Percentiles rank a stretch among this genome's conserved stretches.
phyloP scores from a whole-genome alignment of 2,113 vertebrate species.

The rat (Rattus norvegicus) region DNA sequence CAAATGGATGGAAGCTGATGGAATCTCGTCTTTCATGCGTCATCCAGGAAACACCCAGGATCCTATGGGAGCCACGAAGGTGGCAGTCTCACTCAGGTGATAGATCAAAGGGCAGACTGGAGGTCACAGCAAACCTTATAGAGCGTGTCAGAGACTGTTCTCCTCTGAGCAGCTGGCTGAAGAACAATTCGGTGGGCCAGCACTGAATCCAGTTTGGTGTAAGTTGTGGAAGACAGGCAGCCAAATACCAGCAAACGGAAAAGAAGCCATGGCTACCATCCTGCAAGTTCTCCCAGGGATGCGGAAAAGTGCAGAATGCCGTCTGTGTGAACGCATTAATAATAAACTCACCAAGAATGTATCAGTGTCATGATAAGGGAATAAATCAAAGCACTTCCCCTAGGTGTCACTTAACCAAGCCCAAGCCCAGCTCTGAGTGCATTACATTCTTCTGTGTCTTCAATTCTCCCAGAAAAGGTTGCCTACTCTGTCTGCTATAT shows the following conservation, averaged over 20 bases:
- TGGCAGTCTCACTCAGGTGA: background rate
- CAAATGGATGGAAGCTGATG: background rate
- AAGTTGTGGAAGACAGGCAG: background rate
- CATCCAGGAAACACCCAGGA: background rate
- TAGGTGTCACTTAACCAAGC: background rate
- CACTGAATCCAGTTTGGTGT: background rate
- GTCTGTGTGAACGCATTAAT: background rate
- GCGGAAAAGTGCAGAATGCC: background rate
- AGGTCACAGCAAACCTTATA: fast-evolving
- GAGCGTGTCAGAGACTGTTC: background rate
- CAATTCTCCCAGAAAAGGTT: background rate
- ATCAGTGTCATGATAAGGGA: background rate
- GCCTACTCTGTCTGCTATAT: background rate
- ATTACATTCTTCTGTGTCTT: background rate
- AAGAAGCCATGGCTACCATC: background rate
- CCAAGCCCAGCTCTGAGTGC: background rate
- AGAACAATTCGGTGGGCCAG: background rate
- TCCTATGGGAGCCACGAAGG: background rate
- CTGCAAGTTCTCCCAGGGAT: background rate
- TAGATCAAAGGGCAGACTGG: background rate
- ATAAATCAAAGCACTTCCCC: background rate
- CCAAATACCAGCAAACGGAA: background rate
- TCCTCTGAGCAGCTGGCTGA: background rate
- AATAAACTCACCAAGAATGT: background rate
- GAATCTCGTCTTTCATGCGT: background rate